These are phyloP conservation scores for Phthorimaea operculella DNA, from an alignment of 1,140 invertebrate genomes.

Conservation along the genomic window DNA sequence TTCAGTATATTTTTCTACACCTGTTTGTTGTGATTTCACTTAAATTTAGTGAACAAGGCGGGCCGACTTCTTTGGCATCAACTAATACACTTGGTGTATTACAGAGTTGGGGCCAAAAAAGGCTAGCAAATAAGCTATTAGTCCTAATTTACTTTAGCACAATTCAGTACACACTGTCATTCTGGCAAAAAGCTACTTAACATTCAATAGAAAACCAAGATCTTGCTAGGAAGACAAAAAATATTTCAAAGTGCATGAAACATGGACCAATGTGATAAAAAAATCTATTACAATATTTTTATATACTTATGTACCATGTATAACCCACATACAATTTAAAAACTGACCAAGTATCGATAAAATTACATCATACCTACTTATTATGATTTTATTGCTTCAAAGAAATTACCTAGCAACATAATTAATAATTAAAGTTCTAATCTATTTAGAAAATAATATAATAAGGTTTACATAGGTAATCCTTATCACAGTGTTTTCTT, in stretches of 20 bases:
- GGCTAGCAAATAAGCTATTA: background rate
- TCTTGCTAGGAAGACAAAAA: background rate
- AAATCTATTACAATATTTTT: background rate
- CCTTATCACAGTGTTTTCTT: background rate
- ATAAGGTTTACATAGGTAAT: background rate
- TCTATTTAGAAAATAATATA: background rate
- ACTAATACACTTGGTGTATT: constrained; percentile 24
- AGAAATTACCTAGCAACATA: background rate
- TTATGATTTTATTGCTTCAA: constrained; percentile 4
- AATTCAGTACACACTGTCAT: constrained; percentile 4
- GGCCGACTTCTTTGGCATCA: constrained; percentile 25
- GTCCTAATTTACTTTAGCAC: background rate
- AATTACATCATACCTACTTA: constrained; percentile 2
- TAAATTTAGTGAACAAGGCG: constrained; percentile 35
- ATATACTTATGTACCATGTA: background rate
- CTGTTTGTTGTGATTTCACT: constrained; percentile 35
- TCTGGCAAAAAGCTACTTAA: constrained; percentile 4
- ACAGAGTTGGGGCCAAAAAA: constrained; percentile 21
- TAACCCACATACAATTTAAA: background rate
- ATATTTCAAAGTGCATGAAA: background rate
- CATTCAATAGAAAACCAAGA: background rate
- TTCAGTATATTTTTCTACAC: too few relatives aligned
- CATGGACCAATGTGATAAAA: background rate
- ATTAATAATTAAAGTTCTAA: background rate
- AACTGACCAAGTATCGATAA: background rate